Evolutionary conservation across 2,113 vertebrate species (phyloP).

Genomic region (Pogona vitticeps): DNA sequence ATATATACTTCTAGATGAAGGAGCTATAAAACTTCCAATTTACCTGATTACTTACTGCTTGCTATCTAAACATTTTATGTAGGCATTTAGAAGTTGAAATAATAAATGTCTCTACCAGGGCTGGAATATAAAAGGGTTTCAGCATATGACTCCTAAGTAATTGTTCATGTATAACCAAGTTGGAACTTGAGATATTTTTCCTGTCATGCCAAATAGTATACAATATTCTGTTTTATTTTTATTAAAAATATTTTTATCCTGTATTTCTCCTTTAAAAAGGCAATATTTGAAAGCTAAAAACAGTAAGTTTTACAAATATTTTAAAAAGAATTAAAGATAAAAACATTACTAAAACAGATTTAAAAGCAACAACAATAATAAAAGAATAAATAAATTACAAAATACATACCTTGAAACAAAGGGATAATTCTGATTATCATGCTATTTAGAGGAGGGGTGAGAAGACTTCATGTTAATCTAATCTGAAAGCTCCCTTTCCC

Average conservation of each 20-base stretch:
- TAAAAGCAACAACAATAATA: too few relatives aligned
- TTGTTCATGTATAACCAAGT: neutral
- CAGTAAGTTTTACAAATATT: too few relatives aligned
- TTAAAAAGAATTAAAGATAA: too few relatives aligned
- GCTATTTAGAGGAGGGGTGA: too few relatives aligned
- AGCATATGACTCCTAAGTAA: neutral
- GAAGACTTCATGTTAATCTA: too few relatives aligned
- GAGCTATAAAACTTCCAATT: neutral
- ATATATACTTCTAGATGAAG: neutral
- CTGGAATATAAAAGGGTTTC: neutral
- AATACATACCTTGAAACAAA: neutral
- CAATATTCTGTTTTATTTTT: too few relatives aligned
- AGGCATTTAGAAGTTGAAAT: neutral
- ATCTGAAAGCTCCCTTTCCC: too few relatives aligned
- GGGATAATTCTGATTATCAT: neutral
- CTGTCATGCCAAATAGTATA: neutral
- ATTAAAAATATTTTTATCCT: too few relatives aligned
- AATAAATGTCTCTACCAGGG: neutral
- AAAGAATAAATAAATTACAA: too few relatives aligned
- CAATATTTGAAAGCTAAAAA: too few relatives aligned
- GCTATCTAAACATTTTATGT: neutral
- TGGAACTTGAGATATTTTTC: slow-evolving; percentile 11
- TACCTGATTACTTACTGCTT: neutral
- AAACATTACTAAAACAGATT: too few relatives aligned
- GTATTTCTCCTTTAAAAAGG: too few relatives aligned